phyloP scores from a whole-genome alignment of 2,113 vertebrate species.

The Tinamus guttatus region DNA sequence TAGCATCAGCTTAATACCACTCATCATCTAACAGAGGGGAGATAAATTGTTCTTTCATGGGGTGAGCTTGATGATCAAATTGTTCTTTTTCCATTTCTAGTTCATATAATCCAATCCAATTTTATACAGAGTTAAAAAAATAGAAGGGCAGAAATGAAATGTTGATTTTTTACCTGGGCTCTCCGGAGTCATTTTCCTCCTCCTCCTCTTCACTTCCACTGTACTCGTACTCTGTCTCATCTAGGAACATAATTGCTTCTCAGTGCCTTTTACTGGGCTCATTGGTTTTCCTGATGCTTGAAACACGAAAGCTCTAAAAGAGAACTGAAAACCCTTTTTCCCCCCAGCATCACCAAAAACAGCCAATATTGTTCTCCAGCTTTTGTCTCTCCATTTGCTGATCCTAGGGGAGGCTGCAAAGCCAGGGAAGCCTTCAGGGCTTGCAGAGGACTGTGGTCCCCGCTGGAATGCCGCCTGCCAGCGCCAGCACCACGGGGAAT shows the following conservation, averaged over 20 bases:
- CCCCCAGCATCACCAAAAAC: not conserved
- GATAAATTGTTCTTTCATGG: not conserved
- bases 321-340: conserved; percentile 2
- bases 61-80: not conserved
- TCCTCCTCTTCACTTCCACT: conserved; percentile 98
- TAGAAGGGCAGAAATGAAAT: not conserved
- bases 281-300: conserved; percentile 33
- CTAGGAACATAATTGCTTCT: conserved; percentile 79
- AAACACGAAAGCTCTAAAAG: not conserved
- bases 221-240: conserved; percentile 98
- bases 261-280: conserved; percentile 50
- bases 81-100: not conserved
- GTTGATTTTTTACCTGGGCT: conserved; percentile 86
- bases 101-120: not conserved
- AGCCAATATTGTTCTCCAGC: not conserved
- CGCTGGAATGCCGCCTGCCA: accelerated
- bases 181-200: conserved; percentile 94
- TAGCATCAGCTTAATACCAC: not conserved
- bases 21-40: not conserved
- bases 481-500: not conserved
- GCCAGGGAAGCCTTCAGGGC: not conserved
- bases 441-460: not conserved
- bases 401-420: not conserved
- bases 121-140: not conserved
- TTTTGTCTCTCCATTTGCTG: not conserved